Base-by-base conservation (phyloP, 2,797 vertebrate genomes). In the Ceryle rudis region DNA sequence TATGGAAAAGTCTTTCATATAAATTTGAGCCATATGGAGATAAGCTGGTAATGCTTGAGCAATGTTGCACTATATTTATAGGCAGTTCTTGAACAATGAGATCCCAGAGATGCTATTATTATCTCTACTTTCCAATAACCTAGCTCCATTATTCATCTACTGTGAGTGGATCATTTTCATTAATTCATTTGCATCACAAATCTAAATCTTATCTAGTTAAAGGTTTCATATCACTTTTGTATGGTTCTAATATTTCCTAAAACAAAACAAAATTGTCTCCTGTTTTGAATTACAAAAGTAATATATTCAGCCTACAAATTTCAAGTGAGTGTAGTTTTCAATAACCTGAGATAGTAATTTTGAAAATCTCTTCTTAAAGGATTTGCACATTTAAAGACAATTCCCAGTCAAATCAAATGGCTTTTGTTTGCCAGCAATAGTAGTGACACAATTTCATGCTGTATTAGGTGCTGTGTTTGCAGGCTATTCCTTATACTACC, bases 151-250 rank as follows among this genome's bases (percentile, higher is more conserved):
- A 88, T 83, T 89, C 54, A 77, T 55, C 46, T n/a, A 46, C 29
- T 46, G 42, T 1, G 4, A 89, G 75, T 42, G 31, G 81, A 78
- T 88, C 16, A 71, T 90, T 87, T 94, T 85, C 64, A 87, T 64
- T 4, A 94, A 70, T 37, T 83, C 55, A 81, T 89, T 90, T 95
- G 58, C 83, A 83, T 86, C 46, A 72, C 51, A 94, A 85, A 81
- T 71, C 54, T 67, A 81, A 86, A 81, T 18, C 14, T 81, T 85
- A 81, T 72, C 41, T 66, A 78, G 39, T 83, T 81, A 92, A 89
- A 91, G 35, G 47, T 64, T 94, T 89, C 28, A 39, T 60, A 83
- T 60, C 29, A 35, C 18, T 93, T 94, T 23, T 79, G 9, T 35
- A 37, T 41, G 61, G 17, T 37, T 83, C 39, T 41, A 85, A 8